These are phyloP conservation scores for Tor tambroides DNA, from an alignment of 2,113 vertebrate species.

Conservation along the genomic window DNA sequence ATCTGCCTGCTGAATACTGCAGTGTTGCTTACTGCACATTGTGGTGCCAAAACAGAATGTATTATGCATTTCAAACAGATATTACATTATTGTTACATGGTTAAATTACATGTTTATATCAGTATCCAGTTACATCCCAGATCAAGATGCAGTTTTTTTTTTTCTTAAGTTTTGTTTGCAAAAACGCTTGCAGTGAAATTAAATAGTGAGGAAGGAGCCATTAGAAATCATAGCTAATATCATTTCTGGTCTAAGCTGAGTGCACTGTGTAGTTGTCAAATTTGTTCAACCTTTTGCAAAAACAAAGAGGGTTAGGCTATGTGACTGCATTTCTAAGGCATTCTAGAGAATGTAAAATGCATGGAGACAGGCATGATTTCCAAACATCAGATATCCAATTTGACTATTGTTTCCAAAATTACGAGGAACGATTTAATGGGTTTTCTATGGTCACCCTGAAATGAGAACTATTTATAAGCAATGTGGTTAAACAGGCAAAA, in stretches of 20 bases:
- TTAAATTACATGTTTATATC: neutral
- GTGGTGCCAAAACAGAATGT: neutral
- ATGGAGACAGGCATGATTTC: neutral
- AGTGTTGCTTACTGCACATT: neutral
- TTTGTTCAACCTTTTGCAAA: neutral
- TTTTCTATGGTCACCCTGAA: slow-evolving; percentile 18
- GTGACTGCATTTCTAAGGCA: slow-evolving; percentile 1
- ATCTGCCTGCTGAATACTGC: neutral
- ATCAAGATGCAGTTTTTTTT: too few relatives aligned
- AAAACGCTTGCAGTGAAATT: neutral
- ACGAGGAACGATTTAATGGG: neutral
- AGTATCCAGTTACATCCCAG: too few relatives aligned
- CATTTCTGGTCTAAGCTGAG: neutral
- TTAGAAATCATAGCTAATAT: neutral
- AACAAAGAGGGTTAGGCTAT: neutral
- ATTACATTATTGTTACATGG: neutral
- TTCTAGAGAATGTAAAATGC: slow-evolving; percentile 22
- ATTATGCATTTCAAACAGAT: neutral
- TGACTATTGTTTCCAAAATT: slow-evolving; percentile 16
- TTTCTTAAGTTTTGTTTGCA: too few relatives aligned
- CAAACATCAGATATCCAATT: slow-evolving; percentile 12
- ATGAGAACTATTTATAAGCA: slow-evolving; percentile 14
- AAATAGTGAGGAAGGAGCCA: neutral
- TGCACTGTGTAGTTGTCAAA: neutral
- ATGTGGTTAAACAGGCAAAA: slow-evolving; percentile 6